Evolutionary conservation across 2,113 vertebrate genomes (phyloP).

Genomic region (Semnopithecus entellus): DNA sequence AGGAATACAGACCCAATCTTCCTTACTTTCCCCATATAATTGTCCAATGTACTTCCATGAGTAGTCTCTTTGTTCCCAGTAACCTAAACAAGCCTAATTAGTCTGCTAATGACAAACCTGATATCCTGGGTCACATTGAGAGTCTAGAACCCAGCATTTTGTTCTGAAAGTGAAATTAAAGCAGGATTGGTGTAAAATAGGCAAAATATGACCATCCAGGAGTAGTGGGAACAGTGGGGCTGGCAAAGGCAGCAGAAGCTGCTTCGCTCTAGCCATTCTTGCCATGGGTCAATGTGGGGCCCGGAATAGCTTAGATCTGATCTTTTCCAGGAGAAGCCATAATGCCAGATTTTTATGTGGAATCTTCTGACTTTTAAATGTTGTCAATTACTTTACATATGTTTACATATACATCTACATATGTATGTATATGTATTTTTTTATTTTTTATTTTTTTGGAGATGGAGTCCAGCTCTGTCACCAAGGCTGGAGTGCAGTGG

Average conservation of each 20-base stretch:
- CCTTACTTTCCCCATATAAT: neutral
- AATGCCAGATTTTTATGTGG: neutral
- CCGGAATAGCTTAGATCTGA: neutral
- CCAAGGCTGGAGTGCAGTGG: no score
- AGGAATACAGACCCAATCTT: neutral
- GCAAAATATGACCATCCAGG: fast-evolving
- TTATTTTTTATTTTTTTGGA: no score
- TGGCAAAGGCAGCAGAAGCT: no score
- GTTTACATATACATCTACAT: no score
- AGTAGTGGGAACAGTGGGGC: neutral
- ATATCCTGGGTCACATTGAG: neutral
- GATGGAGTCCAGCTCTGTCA: no score
- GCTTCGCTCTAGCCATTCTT: neutral
- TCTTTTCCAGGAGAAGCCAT: neutral
- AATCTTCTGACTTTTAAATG: neutral
- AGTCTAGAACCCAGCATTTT: neutral
- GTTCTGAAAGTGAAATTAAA: neutral
- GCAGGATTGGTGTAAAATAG: neutral
- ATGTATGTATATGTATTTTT: no score
- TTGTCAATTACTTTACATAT: neutral
- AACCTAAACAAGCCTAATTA: neutral
- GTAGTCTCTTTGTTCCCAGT: neutral
- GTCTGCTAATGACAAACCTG: neutral
- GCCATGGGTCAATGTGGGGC: neutral
- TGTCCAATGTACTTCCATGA: neutral